Evolutionary conservation across 2,797 vertebrate genomes (phyloP), one percentile per base, ranked within the genome.

Genomic region (Coranthus polyacanthus): DNA sequence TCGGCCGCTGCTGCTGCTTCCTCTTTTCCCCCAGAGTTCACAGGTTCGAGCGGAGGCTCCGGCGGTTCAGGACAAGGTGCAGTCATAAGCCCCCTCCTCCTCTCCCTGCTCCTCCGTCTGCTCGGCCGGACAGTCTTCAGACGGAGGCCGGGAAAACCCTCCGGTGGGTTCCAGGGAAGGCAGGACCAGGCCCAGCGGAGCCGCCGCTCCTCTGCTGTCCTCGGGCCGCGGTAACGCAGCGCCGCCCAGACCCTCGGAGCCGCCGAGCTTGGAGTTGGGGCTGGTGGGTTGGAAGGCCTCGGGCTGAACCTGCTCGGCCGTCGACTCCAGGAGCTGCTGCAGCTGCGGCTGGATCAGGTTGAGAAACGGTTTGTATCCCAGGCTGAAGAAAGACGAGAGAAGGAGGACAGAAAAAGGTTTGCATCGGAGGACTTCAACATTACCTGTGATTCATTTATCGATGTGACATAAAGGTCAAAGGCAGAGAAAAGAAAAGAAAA

Each of bases 341-440:
- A 99, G 93, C 76, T 98, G 96, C 12, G 97, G 96, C 78, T 96
- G 96, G 87, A 99, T 96, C 89, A 97, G 84, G 85, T 92, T 96
- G 78, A 99, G 92, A 88, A 99, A 98, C 56, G 97, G 96, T 93
- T 97, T 99, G 89, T 99, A 99, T 73, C 98, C 98, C 81, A 96
- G 93, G 88, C 98, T 99, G 91, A 22, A 42, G 38, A 47, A 18
- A 17, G 12, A 51, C 0, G 34, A 58, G 12, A 22, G n/a, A n/a
- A n/a, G n/a, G n/a, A n/a, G n/a, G n/a, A n/a, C n/a, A n/a, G n/a
- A n/a, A n/a, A n/a, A n/a, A n/a, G n/a, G n/a, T n/a, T n/a, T 3
- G 18, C 5, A 29, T 7, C 6, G 6, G 26, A 29, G 26, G 26
- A 29, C 26, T 24, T 24, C 3, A 24, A 3, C 22, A 24, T 6